These are phyloP conservation scores for Solea solea DNA, from an alignment of 2,113 vertebrate species.

Conservation along the genomic window DNA sequence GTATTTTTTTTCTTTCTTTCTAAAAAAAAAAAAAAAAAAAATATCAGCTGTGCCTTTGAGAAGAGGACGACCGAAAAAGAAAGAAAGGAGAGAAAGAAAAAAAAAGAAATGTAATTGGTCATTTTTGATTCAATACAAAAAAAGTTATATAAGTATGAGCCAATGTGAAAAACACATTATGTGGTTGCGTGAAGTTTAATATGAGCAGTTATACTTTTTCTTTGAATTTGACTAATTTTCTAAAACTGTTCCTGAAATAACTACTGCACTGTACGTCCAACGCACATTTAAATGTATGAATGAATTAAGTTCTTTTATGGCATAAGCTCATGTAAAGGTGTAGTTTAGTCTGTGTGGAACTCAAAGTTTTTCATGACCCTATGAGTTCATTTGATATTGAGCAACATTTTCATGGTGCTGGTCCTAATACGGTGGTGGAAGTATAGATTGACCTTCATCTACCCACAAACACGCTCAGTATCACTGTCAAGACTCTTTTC, in stretches of 20 bases:
- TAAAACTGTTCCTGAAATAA: too few relatives aligned
- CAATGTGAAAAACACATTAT: slow-evolving; percentile 10
- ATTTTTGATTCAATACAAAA: slow-evolving; percentile 1
- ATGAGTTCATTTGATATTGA: background rate
- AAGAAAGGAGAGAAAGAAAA: background rate
- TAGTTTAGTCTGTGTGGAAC: background rate
- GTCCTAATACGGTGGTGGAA: background rate
- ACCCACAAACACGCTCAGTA: background rate
- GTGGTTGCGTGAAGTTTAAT: background rate
- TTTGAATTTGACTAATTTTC: background rate
- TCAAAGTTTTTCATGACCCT: background rate
- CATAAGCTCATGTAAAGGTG: background rate
- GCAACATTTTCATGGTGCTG: background rate
- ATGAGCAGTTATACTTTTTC: background rate
- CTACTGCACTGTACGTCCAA: too few relatives aligned
- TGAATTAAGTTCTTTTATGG: too few relatives aligned
- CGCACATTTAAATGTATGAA: too few relatives aligned
- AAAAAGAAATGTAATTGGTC: slow-evolving; percentile 15
- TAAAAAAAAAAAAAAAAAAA: background rate
- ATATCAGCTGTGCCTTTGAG: slow-evolving; percentile 37
- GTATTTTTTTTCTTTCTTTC: slow-evolving; percentile 25
- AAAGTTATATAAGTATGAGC: background rate
- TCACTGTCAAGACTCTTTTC: background rate
- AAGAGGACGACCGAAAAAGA: background rate
- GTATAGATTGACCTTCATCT: slow-evolving; percentile 11